Conservation (phyloP, 2,113 vertebrate genomes). For the Petroica traversi region DNA sequence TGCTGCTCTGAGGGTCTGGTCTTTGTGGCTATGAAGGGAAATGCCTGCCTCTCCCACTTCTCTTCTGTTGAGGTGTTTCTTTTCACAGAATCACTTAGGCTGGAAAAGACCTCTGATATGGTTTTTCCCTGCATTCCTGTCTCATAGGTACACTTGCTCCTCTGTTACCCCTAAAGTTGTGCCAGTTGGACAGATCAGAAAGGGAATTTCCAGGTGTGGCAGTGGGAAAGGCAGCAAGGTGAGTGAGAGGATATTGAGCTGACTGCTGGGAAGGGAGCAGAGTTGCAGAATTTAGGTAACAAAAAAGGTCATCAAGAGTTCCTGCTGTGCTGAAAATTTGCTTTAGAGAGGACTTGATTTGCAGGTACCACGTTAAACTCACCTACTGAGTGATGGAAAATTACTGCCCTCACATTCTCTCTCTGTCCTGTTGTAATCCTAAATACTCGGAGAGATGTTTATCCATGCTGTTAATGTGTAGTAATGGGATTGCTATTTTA, state of each 20-base stretch:
- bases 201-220: background rate
- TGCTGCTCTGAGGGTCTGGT: background rate
- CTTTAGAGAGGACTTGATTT: background rate
- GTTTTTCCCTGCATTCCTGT: background rate
- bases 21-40: background rate
- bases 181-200: fast-evolving
- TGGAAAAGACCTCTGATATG: background rate
- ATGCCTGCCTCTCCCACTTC: background rate
- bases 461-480: slow-evolving; percentile 58
- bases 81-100: background rate
- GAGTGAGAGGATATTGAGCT: background rate
- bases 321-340: background rate
- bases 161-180: background rate
- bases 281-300: background rate
- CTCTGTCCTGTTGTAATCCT: background rate
- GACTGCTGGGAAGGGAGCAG: background rate
- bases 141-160: background rate
- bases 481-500: slow-evolving; percentile 63
- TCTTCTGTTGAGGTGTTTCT: background rate
- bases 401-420: slow-evolving; percentile 25
- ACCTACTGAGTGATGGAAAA: slow-evolving; percentile 28
- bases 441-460: slow-evolving; percentile 5
- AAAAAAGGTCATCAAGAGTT: background rate
- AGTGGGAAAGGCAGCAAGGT: background rate
- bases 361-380: background rate